phyloP scores from a whole-genome alignment of 64 coral and sea anemone genomes.

The Montipora cactus region DNA sequence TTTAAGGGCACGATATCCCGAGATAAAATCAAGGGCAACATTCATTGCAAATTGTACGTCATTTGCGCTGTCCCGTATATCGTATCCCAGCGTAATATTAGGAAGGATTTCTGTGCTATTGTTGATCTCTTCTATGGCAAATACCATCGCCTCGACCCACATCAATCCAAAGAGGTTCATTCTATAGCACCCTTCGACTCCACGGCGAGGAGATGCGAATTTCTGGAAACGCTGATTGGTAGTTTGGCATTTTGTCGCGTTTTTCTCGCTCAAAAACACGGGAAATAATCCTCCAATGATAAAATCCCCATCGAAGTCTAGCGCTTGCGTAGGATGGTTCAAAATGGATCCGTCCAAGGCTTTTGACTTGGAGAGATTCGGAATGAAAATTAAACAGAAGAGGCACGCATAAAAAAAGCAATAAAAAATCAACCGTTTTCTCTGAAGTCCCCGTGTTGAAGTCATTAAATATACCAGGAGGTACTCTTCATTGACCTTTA shows the following conservation, averaged over 20 bases:
- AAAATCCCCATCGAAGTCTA: slow-evolving; percentile 67
- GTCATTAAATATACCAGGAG: not conserved
- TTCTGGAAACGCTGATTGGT: slow-evolving; percentile 26
- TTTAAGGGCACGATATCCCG: not conserved
- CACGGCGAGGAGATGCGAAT: slow-evolving; percentile 46
- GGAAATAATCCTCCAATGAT: slow-evolving; percentile 88
- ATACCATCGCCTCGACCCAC: slow-evolving; percentile 96
- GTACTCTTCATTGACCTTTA: not conserved
- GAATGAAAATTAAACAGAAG: not conserved
- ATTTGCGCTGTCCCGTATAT: slow-evolving; percentile 83
- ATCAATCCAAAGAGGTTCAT: slow-evolving; percentile 81
- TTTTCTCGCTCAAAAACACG: slow-evolving; percentile 77
- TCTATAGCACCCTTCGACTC: slow-evolving; percentile 56
- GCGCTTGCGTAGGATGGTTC: slow-evolving; percentile 27
- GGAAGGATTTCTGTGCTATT: slow-evolving; percentile 56
- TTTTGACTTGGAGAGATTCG: not conserved
- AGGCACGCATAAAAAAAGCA: not conserved
- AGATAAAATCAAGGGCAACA: slow-evolving; percentile 70
- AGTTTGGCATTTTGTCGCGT: slow-evolving; percentile 48
- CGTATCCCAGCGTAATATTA: slow-evolving; percentile 73
- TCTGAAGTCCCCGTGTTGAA: not conserved
- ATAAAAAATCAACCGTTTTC: not conserved
- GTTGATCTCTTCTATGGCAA: slow-evolving; percentile 88
- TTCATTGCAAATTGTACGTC: slow-evolving; percentile 72
- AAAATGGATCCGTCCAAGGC: not conserved